phyloP scores from a whole-genome alignment of 2,113 vertebrate species.

The Xiphophorus hellerii region DNA sequence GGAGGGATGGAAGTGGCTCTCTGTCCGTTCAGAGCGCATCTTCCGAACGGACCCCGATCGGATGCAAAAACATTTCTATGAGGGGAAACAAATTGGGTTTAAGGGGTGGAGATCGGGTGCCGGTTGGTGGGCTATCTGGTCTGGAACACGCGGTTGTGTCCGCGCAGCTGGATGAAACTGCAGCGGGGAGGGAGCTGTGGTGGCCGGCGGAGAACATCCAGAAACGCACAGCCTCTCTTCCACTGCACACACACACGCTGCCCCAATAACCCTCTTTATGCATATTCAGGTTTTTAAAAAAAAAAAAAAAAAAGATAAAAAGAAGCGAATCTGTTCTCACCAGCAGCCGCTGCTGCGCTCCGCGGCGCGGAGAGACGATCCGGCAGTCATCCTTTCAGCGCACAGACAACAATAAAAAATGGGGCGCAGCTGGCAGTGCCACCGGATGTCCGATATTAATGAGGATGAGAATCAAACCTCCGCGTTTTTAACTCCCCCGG shows the following conservation, averaged over 20 bases:
- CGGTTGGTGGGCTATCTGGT: background rate
- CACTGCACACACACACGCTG: background rate
- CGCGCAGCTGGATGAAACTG: constrained; percentile 56
- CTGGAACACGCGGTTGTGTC: constrained; percentile 23
- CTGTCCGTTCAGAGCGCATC: constrained; percentile 30
- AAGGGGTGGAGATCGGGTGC: background rate
- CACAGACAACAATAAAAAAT: constrained; percentile 72
- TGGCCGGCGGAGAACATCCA: constrained; percentile 63
- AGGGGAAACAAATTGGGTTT: background rate
- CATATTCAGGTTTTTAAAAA: no score
- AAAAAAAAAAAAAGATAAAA: no score
- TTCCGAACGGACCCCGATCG: background rate
- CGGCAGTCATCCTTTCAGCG: constrained; percentile 55
- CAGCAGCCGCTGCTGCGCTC: constrained; percentile 17
- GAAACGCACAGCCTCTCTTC: constrained; percentile 51
- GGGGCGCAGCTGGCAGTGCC: constrained; percentile 78
- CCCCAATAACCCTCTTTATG: background rate
- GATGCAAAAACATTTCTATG: background rate
- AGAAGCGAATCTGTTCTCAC: constrained; percentile 22
- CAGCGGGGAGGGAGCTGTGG: constrained; percentile 51
- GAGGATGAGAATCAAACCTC: constrained; percentile 44
- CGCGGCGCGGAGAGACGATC: constrained; percentile 53
- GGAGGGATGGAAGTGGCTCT: constrained; percentile 48
- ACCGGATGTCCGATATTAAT: constrained; percentile 78
- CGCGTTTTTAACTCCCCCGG: background rate